Conservation (phyloP, 2,888 invertebrate genomes). For the Scaptomyza parva region DNA sequence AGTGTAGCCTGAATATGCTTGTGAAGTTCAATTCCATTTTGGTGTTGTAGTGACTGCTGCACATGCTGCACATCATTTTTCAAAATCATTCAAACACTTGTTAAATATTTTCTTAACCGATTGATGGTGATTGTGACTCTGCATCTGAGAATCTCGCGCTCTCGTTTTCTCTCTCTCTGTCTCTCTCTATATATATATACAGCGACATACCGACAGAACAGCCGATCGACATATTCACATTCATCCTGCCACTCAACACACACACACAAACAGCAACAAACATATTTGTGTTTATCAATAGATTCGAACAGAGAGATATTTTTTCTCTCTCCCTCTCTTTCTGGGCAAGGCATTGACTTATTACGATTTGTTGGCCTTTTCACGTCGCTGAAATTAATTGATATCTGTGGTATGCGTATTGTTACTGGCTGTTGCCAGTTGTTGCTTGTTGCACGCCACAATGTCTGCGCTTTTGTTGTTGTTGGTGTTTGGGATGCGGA, state of each 20-base stretch:
- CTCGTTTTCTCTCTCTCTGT: too few species aligned
- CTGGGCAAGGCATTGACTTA: constrained; percentile 72
- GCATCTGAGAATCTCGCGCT: constrained; percentile 43
- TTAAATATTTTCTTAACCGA: constrained; percentile 83
- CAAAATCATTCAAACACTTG: constrained; percentile 84
- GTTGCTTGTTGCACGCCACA: constrained; percentile 35
- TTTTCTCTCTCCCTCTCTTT: background rate
- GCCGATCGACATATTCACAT: constrained; percentile 34
- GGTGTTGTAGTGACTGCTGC: constrained; percentile 34
- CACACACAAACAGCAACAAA: constrained; percentile 39
- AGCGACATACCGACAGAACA: constrained; percentile 17
- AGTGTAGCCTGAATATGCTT: constrained; percentile 13
- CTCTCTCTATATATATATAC: too few species aligned
- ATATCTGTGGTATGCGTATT: constrained; percentile 79
- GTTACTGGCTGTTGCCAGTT: constrained; percentile 40
- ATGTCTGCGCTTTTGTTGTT: constrained; percentile 64
- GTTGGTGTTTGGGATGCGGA: too few species aligned
- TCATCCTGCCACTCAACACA: constrained; percentile 53
- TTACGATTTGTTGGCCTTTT: constrained; percentile 80
- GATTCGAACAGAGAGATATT: constrained; percentile 39
- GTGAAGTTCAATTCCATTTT: constrained; percentile 14
- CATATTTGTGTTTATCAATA: constrained; percentile 74
- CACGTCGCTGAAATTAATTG: constrained; percentile 78
- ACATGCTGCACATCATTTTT: constrained; percentile 81
- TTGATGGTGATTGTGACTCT: constrained; percentile 79